phyloP scores from a whole-genome alignment of 2,113 vertebrate genomes.

The Mormyrus iriodes region DNA sequence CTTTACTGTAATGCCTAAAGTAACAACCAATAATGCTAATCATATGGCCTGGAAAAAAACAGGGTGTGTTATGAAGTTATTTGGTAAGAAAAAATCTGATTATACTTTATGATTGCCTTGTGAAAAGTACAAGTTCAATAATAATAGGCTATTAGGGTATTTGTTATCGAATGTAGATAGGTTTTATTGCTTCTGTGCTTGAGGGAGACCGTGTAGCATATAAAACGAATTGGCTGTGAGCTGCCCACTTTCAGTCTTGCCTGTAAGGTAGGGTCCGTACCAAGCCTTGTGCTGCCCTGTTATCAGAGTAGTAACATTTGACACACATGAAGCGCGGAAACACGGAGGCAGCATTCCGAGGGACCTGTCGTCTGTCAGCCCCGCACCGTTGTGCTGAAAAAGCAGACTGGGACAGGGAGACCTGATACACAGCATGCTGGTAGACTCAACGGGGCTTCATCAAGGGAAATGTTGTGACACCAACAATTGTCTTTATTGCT shows the following conservation, averaged over 20 bases:
- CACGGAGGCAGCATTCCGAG: background rate
- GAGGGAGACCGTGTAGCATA: slow-evolving; percentile 41
- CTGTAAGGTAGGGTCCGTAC: background rate
- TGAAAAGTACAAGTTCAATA: slow-evolving; percentile 61
- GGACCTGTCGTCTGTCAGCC: background rate
- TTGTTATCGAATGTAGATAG: slow-evolving; percentile 54
- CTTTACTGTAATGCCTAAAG: slow-evolving; percentile 42
- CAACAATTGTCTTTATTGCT: background rate
- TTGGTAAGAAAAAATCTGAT: slow-evolving; percentile 57
- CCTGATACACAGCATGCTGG: background rate
- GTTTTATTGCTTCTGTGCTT: slow-evolving; percentile 56
- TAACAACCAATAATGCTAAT: slow-evolving; percentile 40
- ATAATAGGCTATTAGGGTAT: slow-evolving; percentile 54
- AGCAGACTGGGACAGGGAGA: background rate
- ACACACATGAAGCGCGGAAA: background rate
- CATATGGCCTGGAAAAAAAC: slow-evolving; percentile 45
- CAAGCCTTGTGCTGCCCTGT: background rate
- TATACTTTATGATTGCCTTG: slow-evolving; percentile 50
- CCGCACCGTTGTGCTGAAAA: background rate
- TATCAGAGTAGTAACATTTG: background rate
- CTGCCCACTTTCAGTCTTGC: background rate
- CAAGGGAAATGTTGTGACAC: background rate
- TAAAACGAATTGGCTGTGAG: slow-evolving; percentile 19
- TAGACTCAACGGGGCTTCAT: background rate
- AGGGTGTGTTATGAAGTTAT: slow-evolving; percentile 52